Base-by-base conservation (phyloP, 2,888 invertebrate species). In the Drosophila limbata region DNA sequence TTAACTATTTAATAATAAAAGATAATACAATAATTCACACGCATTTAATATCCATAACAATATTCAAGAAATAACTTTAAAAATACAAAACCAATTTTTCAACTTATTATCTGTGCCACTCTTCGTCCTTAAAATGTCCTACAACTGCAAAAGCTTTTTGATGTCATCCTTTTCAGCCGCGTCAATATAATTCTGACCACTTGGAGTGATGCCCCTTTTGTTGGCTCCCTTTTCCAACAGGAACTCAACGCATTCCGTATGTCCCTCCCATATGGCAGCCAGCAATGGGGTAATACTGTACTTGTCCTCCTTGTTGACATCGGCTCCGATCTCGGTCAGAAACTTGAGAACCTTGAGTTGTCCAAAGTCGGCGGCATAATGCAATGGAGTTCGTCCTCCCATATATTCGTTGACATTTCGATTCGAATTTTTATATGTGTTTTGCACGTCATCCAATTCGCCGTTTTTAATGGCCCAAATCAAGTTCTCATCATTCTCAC, bases 261-360 rank as follows among this genome's bases (percentile, higher is more conserved):
- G 99, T 13, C 97, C 98, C 93, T 99, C 99, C 97, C 97, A 99
- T 90, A 99, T 97, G 68, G 99, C 98, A 80, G 98, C 98, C 88
- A 99, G 93, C 47, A 99, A 93, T 25, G 98, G 97, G 72, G 97
- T 97, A 83, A 99, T 98, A 31, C 98, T 98, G 94, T 98, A 97
- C 93, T 97, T 97, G 92, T 99, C 99, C 91, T 95, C 95, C 94
- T 98, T 98, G 94, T 99, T 97, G 13, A 98, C 96, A 93, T 98
- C 95, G 51, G 98, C 98, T 74, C 98, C 98, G 93, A 96, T 96
- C 47, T 95, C 94, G 78, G 98, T 93, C 76, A 99, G 94, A 93
- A 97, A 98, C 91, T 96, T 95, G 73, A 99, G 94, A 40, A 99
- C 96, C 89, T 96, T 96, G 67, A 94, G 94, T 91, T 99, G 99